Base-by-base conservation (phyloP, 1,140 invertebrate species). In the Drosophila nasuta region DNA sequence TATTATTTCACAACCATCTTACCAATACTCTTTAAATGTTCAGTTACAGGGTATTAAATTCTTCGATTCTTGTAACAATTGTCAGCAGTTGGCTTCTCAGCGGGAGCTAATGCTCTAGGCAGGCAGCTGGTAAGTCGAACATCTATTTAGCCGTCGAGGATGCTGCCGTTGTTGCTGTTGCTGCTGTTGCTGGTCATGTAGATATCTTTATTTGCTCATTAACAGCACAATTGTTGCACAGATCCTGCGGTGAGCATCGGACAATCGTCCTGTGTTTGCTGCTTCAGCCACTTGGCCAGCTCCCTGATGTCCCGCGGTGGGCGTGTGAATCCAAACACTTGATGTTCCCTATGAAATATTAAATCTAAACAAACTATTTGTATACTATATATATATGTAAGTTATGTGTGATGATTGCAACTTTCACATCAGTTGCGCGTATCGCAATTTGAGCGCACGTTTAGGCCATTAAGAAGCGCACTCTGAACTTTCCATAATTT, bases 181-280 rank as follows among this genome's bases (percentile, higher is more conserved):
- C 28, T 69, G 52, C 58, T 65, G 68, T 13, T 67, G 65, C 65
- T 71, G 68, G 51, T 75, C 63, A 52, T 73, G 51, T 20, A 70
- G 75, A 89, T 81, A 88, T 88, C 83, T 88, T 88, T 83, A 88
- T 88, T 89, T 82, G 80, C 85, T 88, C 85, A 88, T 88, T 88
- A 88, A 79, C 78, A 85, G 65, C 46, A 81, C 85, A 80, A 89
- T 88, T 88, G 81, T 88, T 80, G 67, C 77, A 63, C 58, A 66
- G 56, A 65, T 88, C 83, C 83, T 88, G 83, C 70, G 77, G 83
- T 45, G 80, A 75, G 59, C 41, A 15, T 49, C 65, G 46, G 66
- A 49, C 66, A 64, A 54, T 65, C 66, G 66, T 68, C 65, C 65
- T 62, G 49, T 5, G 3, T 20, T 25, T 8, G 15, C 28, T 51